Evolutionary conservation across 1,140 invertebrate genomes (phyloP), one percentile per base, ranked within the genome.

Genomic region (Bombus pascuorum): DNA sequence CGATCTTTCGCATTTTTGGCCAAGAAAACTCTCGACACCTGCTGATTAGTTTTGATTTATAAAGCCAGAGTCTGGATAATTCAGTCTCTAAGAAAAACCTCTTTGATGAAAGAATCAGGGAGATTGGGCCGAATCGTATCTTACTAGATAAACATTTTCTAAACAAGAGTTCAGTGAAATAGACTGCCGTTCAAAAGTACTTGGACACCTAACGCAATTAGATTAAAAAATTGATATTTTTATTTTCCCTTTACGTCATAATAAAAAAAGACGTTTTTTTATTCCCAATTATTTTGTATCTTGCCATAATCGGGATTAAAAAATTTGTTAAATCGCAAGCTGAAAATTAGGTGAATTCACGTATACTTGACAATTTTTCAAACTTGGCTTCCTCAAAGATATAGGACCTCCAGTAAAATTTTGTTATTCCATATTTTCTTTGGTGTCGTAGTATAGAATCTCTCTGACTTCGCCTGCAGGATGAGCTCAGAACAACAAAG

Each of bases 381-480:
- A 28, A 62, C 12, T n/a, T 12, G 10, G n/a, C 10, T n/a, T n/a
- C 2, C 28, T 62, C 59, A 4, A 62, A 62, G 28, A 12, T 53
- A 53, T 8, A 12, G n/a, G 10, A 62, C 10, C 2, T 4, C 0
- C 57, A 12, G 10, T 12, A 3, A 28, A 28, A 59, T 12, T 1
- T 62, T 62, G 1, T 62, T 4, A 62, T 62, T n/a, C 3, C 28
- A 13, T 13, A 62, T 62, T 62, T n/a, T n/a, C 10, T n/a, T n/a
- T n/a, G 6, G 1, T 22, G 1, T 53, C 18, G 18, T 53, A 6
- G 47, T 53, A 53, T 18, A 53, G 47, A 4, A n/a, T 62, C 28
- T n/a, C 10, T 5, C 3, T 13, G 12, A 2, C 28, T n/a, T 12
- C 1, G 59, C 4, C n/a, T 0, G 4, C 2, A 62, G 10, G 0